Evolutionary conservation across 1,140 invertebrate genomes (phyloP).

Genomic region (Akabosia matsudoensis): DNA sequence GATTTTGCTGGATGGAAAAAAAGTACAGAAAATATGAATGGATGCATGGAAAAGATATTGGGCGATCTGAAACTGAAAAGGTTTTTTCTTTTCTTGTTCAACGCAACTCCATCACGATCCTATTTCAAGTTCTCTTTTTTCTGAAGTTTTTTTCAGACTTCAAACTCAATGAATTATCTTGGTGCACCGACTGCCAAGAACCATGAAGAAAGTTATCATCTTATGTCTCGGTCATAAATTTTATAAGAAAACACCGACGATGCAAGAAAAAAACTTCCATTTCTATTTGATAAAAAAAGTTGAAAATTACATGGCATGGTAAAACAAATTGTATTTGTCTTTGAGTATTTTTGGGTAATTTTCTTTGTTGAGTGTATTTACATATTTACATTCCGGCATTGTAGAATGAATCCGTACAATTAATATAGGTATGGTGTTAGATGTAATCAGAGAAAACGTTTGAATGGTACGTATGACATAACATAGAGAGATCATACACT

Average conservation of each 20-base stretch:
- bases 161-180: conserved; percentile 20
- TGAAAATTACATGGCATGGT: conserved; percentile 5
- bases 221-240: conserved; percentile 12
- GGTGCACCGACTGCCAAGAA: neutral
- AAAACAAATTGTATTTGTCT: conserved; percentile 4
- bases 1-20: neutral
- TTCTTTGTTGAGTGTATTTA: too few relatives aligned
- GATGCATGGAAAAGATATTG: neutral
- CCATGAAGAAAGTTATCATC: conserved; percentile 20
- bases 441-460: too few relatives aligned
- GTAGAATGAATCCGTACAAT: too few relatives aligned
- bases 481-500: too few relatives aligned
- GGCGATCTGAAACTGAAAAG: neutral
- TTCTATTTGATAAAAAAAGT: neutral
- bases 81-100: neutral
- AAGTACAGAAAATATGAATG: neutral
- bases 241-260: neutral
- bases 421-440: too few relatives aligned
- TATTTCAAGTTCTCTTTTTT: neutral
- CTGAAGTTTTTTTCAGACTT: neutral
- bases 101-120: neutral
- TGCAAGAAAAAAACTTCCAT: neutral
- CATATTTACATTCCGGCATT: too few relatives aligned
- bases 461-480: too few relatives aligned
- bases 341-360: neutral